A percentile compares a stretch with the other conserved stretches of the same genome.
These are phyloP conservation scores for Clitarchus hookeri DNA, from an alignment of 2,888 invertebrate species.

Conservation along the genomic window DNA sequence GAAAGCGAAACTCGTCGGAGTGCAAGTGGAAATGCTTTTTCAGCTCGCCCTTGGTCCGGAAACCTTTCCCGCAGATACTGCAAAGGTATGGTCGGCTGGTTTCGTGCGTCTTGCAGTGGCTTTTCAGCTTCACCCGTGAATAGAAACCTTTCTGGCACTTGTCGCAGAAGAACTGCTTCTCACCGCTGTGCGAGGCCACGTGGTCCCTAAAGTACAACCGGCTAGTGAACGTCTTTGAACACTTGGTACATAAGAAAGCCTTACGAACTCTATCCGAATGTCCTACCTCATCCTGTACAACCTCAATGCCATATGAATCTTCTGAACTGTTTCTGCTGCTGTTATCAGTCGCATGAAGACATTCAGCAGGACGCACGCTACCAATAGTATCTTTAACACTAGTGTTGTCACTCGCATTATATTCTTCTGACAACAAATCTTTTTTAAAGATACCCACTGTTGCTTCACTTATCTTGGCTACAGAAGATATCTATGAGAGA, in stretches of 20 bases:
- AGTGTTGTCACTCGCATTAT: no score
- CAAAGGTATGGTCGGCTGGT: not conserved
- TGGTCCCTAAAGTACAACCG: not conserved
- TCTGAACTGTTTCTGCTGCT: no score
- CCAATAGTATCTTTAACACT: no score
- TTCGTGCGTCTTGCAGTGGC: not conserved
- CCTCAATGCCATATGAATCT: no score
- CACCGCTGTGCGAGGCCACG: not conserved
- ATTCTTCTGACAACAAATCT: no score
- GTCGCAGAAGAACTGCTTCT: not conserved
- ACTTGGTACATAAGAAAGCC: not conserved
- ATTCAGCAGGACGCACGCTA: no score
- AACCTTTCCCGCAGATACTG: constrained; percentile 11
- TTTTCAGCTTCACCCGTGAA: not conserved
- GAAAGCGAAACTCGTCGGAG: constrained; percentile 15
- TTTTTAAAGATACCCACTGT: no score
- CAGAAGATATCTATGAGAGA: no score
- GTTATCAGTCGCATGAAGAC: no score
- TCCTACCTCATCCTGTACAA: no score
- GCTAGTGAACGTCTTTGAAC: constrained; percentile 2
- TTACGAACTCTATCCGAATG: not conserved
- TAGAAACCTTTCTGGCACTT: constrained; percentile 4
- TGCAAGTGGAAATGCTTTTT: not conserved
- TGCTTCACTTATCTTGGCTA: no score
- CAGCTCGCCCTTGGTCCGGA: constrained; percentile 7